Evolutionary conservation across 2,888 invertebrate species (phyloP), one percentile per base, ranked within the genome.

Genomic region (Phalera bucephala): DNA sequence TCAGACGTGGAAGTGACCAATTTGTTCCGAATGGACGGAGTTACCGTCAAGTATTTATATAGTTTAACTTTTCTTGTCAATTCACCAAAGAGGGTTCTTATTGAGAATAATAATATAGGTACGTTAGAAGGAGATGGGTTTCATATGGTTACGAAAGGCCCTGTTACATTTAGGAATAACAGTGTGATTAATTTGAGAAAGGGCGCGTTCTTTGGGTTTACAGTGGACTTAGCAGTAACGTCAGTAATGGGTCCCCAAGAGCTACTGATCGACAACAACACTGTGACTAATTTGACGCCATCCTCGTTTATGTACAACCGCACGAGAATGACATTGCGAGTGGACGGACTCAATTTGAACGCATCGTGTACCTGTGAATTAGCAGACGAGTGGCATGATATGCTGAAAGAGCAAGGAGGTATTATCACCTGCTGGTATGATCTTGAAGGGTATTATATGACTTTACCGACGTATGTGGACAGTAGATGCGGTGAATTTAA

Each of bases 1-100:
- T 94, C 94, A 38, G 95, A 96, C 58, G 83, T 96, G 31, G 93
- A 93, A 59, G 93, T 96, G 22, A 90, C 90, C 33, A 90, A 93
- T 57, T 88, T 91, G 38, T 92, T 96, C 49, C 85, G 90, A 52
- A 91, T 96, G 62, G 92, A 93, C 45, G 92, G 93, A 48, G 93
- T 94, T 43, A 87, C 72, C 28, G 92, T 95, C 59, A 89, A 91
- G 36, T 90, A 87, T 48, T 78, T 96, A 29, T 91, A 92, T 54
- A 93, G 95, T 55, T 92, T 92, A 50, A 94, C 94, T 12, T 94
- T 95, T 80, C 92, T 93, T 54, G 89, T 94, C 47, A 90, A 82
- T 56, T 90, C 91, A 59, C 93, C 94, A 60, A 89, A 90, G 69
- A 91, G 88, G 52, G 91, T 94, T 42, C 87, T 91, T 43, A 89